phyloP scores from a whole-genome alignment of 1,140 invertebrate species.

The Papilio polytes region DNA sequence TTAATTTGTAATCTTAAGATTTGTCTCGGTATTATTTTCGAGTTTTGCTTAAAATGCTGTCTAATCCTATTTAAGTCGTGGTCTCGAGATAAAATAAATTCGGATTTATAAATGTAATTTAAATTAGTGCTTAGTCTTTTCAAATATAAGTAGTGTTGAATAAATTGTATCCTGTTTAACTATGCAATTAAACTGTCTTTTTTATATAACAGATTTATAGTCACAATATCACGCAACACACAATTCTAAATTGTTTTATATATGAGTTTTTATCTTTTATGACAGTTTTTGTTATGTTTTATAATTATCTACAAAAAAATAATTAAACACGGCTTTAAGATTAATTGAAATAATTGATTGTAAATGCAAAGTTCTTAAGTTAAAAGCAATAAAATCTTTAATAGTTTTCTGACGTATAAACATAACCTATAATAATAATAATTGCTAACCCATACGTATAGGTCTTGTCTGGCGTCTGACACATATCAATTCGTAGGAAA shows the following conservation, averaged over 20 bases:
- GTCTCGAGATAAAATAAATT: not conserved
- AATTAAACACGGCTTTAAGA: not conserved
- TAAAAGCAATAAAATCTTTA: not conserved
- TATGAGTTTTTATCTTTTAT: too few species aligned
- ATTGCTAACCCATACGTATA: not conserved
- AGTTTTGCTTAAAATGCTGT: not conserved
- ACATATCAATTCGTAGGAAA: constrained; percentile 29
- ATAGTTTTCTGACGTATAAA: not conserved
- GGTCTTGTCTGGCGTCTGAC: constrained; percentile 23
- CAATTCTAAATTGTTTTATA: too few species aligned
- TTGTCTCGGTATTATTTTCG: constrained; percentile 8
- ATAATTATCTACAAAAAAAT: not conserved
- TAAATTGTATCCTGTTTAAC: not conserved
- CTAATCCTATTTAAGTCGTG: constrained; percentile 8
- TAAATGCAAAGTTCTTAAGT: not conserved
- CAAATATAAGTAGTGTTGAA: not conserved
- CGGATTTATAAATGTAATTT: not conserved
- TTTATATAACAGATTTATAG: too few species aligned
- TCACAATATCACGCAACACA: too few species aligned
- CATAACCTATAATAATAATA: not conserved
- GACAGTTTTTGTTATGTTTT: too few species aligned
- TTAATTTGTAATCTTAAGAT: constrained; percentile 2
- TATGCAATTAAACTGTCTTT: too few species aligned
- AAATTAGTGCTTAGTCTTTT: not conserved
- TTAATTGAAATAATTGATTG: not conserved